Base-by-base conservation (phyloP, 2,113 vertebrate genomes). In the Nesogale talazaci region DNA sequence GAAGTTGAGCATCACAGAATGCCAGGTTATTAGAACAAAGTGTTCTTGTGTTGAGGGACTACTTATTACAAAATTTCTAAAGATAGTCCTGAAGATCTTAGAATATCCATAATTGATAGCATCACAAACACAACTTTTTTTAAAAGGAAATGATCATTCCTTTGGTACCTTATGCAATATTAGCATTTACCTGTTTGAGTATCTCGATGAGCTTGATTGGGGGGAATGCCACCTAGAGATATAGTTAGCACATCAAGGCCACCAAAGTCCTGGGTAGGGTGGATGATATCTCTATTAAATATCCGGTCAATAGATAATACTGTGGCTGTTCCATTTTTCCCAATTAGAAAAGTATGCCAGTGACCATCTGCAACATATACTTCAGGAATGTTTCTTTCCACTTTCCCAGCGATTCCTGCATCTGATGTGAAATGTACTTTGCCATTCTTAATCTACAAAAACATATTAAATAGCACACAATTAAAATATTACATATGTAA, bases 351-450 rank as follows among this genome's bases (percentile, higher is more conserved):
- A 0, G 98, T 98, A 94, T 99, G 99, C 99, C 99, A 99, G 86
- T 98, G 99, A 7, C 99, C 99, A 38, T 99, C 99, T 0, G 99
- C 98, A 38, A 99, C 61, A 5, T 98, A 98, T 0, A 97, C 95
- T 5, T 99, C 99, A 0, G 98, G 98, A 76, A 99, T 97, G 3
- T 97, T 98, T 67, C 99, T 98, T 89, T 99, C 99, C 97, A 99
- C 99, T 74, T 99, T 99, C 23, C 99, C 99, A 4, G 98, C 98
- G 2, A 99, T 97, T 29, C 99, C 99, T 0, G 99, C 98, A 2
- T 99, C 99, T 0, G 99, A 99, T 6, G 98, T 88, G 72, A 99
- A 99, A 94, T 99, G 99, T 40, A 99, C 89, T 97, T 98, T 99
- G 27, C 99, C 99, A 22, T 98, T 99, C 97, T 98, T 99, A 87